Evolutionary conservation across 2,888 invertebrate species (phyloP).

Genomic region (Charanyca ferruginea): DNA sequence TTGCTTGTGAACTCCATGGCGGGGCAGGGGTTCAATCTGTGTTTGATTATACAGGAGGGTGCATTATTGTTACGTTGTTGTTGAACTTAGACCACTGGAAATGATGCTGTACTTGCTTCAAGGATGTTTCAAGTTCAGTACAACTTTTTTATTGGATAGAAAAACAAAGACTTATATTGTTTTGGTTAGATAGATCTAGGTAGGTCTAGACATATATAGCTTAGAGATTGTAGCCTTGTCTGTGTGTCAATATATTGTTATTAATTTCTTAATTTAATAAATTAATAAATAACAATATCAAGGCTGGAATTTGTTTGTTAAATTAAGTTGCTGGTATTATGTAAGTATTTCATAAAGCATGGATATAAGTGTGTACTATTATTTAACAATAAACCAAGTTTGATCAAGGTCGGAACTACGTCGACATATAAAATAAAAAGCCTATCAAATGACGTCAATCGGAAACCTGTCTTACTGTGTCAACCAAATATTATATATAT

Average conservation of each 20-base stretch:
- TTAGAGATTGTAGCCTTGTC: too few species aligned
- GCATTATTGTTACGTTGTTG: neutral
- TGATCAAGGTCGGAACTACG: constrained; percentile 23
- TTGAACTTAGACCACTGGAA: neutral
- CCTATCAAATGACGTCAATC: constrained; percentile 47
- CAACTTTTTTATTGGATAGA: neutral
- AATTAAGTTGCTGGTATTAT: too few species aligned
- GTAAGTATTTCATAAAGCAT: too few species aligned
- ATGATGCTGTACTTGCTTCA: neutral
- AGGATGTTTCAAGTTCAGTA: neutral
- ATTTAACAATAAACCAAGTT: neutral
- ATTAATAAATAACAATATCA: too few species aligned
- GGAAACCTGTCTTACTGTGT: constrained; percentile 5
- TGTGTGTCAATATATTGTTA: too few species aligned
- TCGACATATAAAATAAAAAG: constrained; percentile 22
- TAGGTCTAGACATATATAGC: too few species aligned
- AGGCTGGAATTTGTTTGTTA: too few species aligned
- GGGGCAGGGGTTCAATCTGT: constrained; percentile 4
- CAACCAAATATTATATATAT: constrained; percentile 17
- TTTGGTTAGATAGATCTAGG: too few species aligned
- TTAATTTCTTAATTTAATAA: too few species aligned
- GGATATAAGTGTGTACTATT: neutral
- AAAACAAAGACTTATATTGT: neutral
- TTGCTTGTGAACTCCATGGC: constrained; percentile 15
- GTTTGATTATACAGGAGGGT: constrained; percentile 16